Conservation (phyloP, 2,113 vertebrate genomes). For the Eptesicus fuscus region DNA sequence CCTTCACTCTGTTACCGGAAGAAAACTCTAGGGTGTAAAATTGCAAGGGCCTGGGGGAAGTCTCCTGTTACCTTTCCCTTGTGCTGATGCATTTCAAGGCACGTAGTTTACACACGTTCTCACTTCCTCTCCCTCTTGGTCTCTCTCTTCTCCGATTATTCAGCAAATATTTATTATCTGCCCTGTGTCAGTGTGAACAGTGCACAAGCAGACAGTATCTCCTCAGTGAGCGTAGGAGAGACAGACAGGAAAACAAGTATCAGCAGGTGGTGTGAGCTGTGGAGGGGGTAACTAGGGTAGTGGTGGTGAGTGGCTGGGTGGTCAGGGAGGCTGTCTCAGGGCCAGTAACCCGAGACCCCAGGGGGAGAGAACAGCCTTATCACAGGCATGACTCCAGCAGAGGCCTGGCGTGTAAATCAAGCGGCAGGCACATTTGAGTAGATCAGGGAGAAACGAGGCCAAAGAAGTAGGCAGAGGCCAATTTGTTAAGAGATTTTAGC, state of each 20-base stretch:
- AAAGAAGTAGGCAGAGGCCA: neutral
- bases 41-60: neutral
- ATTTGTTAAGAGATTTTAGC: neutral
- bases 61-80: neutral
- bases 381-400: neutral
- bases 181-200: neutral
- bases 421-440: neutral
- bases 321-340: neutral
- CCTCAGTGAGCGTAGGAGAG: neutral
- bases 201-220: neutral
- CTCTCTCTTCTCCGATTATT: neutral
- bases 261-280: neutral
- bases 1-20: neutral
- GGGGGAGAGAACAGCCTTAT: fast-evolving
- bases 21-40: constrained; percentile 4
- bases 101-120: neutral
- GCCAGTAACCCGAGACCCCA: neutral
- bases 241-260: neutral
- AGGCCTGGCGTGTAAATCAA: neutral
- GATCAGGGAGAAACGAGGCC: neutral
- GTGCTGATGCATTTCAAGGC: neutral
- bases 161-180: neutral
- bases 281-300: neutral
- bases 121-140: neutral
- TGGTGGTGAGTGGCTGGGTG: too few species aligned